Evolutionary conservation across 2,797 vertebrate genomes (phyloP).

Genomic region (Enoplosus armatus): DNA sequence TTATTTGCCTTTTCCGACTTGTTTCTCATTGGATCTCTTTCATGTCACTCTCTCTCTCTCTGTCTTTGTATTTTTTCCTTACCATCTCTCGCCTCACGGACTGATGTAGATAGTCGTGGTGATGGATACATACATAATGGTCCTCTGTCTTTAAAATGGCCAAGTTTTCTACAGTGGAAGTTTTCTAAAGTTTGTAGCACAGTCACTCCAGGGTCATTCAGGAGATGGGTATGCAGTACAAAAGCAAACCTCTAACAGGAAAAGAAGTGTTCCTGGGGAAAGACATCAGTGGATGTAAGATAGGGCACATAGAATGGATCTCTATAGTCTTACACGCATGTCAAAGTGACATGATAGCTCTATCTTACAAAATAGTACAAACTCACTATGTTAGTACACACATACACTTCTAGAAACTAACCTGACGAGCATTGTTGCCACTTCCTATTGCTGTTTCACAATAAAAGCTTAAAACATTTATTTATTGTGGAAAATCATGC

Average conservation of each 20-base stretch:
- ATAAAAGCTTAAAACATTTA: neutral
- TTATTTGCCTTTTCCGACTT: neutral
- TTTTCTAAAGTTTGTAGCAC: constrained; percentile 13
- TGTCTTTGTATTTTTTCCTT: neutral
- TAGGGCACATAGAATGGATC: neutral
- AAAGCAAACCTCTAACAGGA: neutral
- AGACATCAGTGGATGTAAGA: neutral
- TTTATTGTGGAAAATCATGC: neutral
- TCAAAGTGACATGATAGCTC: neutral
- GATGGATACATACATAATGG: constrained; percentile 43
- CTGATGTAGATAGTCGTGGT: neutral
- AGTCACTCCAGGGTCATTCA: constrained; percentile 7
- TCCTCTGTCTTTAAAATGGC: constrained; percentile 27
- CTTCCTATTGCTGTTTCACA: neutral
- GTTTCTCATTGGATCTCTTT: neutral
- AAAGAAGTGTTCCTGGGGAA: neutral
- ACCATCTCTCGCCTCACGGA: neutral
- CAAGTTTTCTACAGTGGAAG: neutral
- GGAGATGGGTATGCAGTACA: neutral
- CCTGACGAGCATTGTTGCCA: neutral
- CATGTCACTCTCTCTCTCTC: neutral
- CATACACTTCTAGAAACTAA: neutral
- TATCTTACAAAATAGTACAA: neutral
- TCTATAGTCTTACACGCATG: neutral
- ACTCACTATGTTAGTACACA: neutral